A percentile compares a stretch with the other conserved stretches of the same genome.
phyloP scores from a whole-genome alignment of 2,797 vertebrate species.

The Pagetopsis macropterus region DNA sequence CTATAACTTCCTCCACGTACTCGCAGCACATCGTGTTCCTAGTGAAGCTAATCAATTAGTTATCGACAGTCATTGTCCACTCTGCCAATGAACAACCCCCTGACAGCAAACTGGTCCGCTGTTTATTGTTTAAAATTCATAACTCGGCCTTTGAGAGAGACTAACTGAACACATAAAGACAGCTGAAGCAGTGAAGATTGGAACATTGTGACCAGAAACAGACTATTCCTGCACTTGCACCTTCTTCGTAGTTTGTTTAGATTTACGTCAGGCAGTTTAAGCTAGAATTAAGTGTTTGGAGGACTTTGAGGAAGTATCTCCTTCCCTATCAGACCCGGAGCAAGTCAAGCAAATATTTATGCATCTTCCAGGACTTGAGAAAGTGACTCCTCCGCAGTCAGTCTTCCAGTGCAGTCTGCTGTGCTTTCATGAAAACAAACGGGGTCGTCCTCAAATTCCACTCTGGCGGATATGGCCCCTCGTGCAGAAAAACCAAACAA shows the following conservation, averaged over 20 bases:
- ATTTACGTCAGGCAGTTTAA: conserved; percentile 12
- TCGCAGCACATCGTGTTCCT: conserved; percentile 1
- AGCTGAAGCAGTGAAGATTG: background rate
- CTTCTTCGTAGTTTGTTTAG: conserved; percentile 24
- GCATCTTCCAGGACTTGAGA: conserved; percentile 60
- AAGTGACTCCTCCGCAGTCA: conserved; percentile 60
- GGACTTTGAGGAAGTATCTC: conserved; percentile 26
- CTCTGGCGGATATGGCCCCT: conserved; percentile 65
- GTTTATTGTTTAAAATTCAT: conserved; percentile 16
- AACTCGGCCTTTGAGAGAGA: conserved; percentile 3
- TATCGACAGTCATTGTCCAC: conserved; percentile 28
- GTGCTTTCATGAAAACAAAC: conserved; percentile 70
- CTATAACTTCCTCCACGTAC: conserved; percentile 1
- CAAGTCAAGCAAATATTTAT: conserved; percentile 73
- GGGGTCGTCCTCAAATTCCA: conserved; percentile 69
- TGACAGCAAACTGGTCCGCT: conserved; percentile 27
- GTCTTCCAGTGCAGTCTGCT: conserved; percentile 47
- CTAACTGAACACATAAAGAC: background rate
- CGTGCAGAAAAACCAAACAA: conserved; percentile 74
- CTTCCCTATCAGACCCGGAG: conserved; percentile 45
- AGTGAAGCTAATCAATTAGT: conserved; percentile 33
- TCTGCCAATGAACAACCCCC: conserved; percentile 6
- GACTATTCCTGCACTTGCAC: conserved; percentile 2
- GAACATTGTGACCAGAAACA: conserved; percentile 18
- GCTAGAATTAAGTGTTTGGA: conserved; percentile 38